phyloP scores from a whole-genome alignment of 2,888 invertebrate genomes.

The Eulithis prunata region DNA sequence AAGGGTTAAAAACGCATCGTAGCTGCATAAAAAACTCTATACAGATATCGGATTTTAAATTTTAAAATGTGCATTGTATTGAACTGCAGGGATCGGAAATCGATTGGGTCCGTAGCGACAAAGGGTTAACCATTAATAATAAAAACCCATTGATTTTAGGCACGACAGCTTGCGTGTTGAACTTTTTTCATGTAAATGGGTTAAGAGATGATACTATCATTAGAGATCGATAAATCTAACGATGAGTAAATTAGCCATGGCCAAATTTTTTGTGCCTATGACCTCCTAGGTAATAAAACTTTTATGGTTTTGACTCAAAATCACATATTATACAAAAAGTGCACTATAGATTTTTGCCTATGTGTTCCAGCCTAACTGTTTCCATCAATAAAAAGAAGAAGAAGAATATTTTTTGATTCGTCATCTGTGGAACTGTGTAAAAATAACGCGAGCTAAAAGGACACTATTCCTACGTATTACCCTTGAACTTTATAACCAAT shows the following conservation, averaged over 20 bases:
- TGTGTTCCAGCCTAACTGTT: no score
- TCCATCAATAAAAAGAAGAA: no score
- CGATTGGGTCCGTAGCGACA: conserved; percentile 78
- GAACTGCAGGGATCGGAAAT: conserved; percentile 76
- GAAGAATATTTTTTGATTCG: no score
- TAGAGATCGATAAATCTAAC: conserved; percentile 23
- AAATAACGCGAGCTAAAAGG: no score
- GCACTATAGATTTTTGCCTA: no score
- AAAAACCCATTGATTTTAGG: conserved; percentile 73
- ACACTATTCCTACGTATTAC: no score
- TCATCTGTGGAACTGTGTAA: no score
- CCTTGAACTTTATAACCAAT: no score
- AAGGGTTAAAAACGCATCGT: conserved; percentile 84
- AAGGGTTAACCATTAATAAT: conserved; percentile 82
- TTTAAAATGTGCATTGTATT: conserved; percentile 85
- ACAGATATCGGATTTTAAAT: conserved; percentile 85
- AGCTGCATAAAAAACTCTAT: conserved; percentile 73
- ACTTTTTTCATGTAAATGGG: conserved; percentile 52
- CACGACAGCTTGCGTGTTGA: conserved; percentile 72
- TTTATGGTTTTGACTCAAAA: no score
- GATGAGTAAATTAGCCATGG: background rate
- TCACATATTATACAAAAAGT: no score
- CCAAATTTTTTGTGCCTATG: no score
- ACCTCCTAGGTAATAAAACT: no score
- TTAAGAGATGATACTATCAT: conserved; percentile 44